Percentiles rank a stretch among this genome's conserved stretches.
phyloP scores from a whole-genome alignment of 2,888 invertebrate species.

The Parnassius orleans region DNA sequence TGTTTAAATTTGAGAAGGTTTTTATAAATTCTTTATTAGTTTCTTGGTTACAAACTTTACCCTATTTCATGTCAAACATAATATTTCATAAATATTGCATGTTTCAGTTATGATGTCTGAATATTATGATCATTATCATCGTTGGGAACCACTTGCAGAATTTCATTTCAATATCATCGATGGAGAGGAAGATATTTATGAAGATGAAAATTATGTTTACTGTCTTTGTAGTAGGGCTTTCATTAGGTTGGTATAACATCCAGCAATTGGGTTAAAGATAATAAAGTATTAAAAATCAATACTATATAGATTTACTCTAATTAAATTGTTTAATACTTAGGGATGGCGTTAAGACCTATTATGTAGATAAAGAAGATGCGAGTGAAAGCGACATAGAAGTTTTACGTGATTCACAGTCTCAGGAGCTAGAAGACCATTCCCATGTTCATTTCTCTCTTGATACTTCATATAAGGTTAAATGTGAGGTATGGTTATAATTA shows the following conservation, averaged over 20 bases:
- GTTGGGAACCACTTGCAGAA: conserved; percentile 86
- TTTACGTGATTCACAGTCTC: conserved; percentile 52
- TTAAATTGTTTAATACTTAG: conserved; percentile 37
- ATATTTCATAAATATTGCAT: neutral
- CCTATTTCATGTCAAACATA: neutral
- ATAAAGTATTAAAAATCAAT: conserved; percentile 27
- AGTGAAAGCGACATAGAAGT: conserved; percentile 70
- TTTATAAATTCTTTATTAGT: neutral
- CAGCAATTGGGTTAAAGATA: conserved; percentile 4
- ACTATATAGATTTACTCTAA: conserved; percentile 3
- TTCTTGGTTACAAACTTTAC: neutral
- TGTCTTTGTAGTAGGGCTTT: conserved; percentile 87
- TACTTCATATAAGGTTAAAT: conserved; percentile 71
- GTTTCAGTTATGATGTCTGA: conserved; percentile 62
- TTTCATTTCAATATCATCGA: conserved; percentile 74
- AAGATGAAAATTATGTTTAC: conserved; percentile 80
- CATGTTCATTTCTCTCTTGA: conserved; percentile 76
- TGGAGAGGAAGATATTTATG: conserved; percentile 54
- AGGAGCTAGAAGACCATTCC: conserved; percentile 67
- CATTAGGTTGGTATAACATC: conserved; percentile 77
- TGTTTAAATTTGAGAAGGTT: neutral
- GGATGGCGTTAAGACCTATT: conserved; percentile 61
- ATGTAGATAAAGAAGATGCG: conserved; percentile 58
- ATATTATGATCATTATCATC: conserved; percentile 67
- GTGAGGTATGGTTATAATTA: conserved; percentile 57